These are phyloP conservation scores for Macrotis lagotis DNA, from an alignment of 2,113 vertebrate genomes.

Conservation along the genomic window DNA sequence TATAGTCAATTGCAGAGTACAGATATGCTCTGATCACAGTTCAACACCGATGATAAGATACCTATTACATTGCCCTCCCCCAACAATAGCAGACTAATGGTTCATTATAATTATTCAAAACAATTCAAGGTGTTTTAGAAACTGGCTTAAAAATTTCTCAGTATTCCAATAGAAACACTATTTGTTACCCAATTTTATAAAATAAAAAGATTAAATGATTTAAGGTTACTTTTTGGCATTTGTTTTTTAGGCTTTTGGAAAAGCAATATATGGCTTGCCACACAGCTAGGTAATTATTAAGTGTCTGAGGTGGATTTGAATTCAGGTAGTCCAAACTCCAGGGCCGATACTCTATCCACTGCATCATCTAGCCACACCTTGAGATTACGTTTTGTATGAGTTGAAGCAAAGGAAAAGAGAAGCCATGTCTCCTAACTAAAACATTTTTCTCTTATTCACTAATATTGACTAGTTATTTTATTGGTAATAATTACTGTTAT, in stretches of 20 bases:
- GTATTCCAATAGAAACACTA: constrained; percentile 44
- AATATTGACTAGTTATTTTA: constrained; percentile 27
- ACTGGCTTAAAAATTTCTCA: constrained; percentile 64
- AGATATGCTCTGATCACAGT: constrained; percentile 22
- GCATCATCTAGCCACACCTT: too few relatives aligned
- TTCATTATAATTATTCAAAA: constrained; percentile 14
- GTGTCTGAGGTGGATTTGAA: too few relatives aligned
- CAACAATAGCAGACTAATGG: constrained; percentile 64
- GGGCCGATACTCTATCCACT: too few relatives aligned
- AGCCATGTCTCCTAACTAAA: background rate
- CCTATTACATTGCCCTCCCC: constrained; percentile 24
- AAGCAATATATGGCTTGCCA: too few relatives aligned
- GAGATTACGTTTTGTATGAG: too few relatives aligned
- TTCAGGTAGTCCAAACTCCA: too few relatives aligned
- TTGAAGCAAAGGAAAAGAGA: constrained; percentile 23
- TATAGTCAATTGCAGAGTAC: constrained; percentile 48
- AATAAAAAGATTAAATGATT: constrained; percentile 45
- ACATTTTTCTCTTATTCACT: background rate
- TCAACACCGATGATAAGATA: constrained; percentile 26
- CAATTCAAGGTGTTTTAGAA: constrained; percentile 70
- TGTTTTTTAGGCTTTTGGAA: too few relatives aligned
- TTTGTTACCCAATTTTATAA: constrained; percentile 29
- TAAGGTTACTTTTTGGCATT: constrained; percentile 41
- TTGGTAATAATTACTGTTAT: constrained; percentile 47
- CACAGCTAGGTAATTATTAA: too few relatives aligned